Evolutionary conservation across 1,140 invertebrate species (phyloP), one percentile per base, ranked within the genome.

Genomic region (Ericerus pela): DNA sequence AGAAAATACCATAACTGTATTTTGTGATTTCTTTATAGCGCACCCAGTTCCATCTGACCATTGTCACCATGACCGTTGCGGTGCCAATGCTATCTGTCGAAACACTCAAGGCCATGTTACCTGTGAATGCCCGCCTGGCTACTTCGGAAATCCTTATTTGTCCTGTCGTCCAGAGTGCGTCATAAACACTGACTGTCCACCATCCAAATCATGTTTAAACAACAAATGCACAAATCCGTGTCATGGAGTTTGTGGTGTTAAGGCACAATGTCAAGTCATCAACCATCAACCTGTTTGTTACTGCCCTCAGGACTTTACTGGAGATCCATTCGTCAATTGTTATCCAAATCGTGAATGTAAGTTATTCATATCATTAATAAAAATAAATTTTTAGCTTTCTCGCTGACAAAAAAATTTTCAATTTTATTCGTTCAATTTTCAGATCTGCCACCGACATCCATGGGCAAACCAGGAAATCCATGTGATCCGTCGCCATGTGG

Each of bases 161-260:
- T 78, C 77, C 4, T 87, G 84, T 63, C 74, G 78, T 36, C 80
- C 84, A 1, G 81, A 88, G 69, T 88, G 85, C 70, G 79, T 86
- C 1, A 74, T 84, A 14, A 87, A 87, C 64, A 78, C 79, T 16
- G 84, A 88, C 64, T 88, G 85, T 68, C 64, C 74, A 10, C 65
- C 76, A 28, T 74, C 77, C 31, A 73, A 75, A 62, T 79, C 83
- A 24, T 88, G 84, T 63, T 75, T 82, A 14, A 87, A 86, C 63
- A 81, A 84, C 57, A 85, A 81, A 71, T 91, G 87, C 65, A 74
- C 80, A 54, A 78, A 86, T 70, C 85, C 85, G 28, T 90, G 87
- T 62, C 68, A 71, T 37, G 78, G 80, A 29, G 79, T 80, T n/a
- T 89, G 85, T 67, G 85, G 85, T 41, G 72, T 79, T 38, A 77